Conservation (phyloP, 1,140 invertebrate species). For the Drosophila asahinai region DNA sequence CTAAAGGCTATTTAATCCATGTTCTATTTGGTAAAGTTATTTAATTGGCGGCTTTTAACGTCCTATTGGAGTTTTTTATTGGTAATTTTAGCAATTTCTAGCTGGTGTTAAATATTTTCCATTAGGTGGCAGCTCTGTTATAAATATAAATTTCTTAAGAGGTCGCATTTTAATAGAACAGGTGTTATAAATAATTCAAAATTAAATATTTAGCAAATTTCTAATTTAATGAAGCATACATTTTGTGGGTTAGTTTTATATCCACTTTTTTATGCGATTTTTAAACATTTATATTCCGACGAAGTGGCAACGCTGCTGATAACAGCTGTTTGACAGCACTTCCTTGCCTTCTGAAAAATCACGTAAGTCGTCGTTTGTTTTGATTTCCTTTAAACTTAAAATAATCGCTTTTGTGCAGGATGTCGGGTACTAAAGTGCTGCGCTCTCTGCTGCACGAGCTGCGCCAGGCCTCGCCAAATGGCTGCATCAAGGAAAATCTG, state of each 20-base stretch:
- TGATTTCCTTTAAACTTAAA: slow-evolving; percentile 1
- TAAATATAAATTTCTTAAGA: too few species aligned
- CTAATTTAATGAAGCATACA: background rate
- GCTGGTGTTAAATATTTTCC: background rate
- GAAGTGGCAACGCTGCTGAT: slow-evolving; percentile 6
- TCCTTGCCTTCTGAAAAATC: slow-evolving; percentile 12
- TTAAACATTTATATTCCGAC: background rate
- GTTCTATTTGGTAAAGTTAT: background rate
- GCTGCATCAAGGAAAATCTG: slow-evolving; percentile 83
- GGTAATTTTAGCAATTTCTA: background rate
- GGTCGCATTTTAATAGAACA: too few species aligned
- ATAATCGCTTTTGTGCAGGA: slow-evolving; percentile 26
- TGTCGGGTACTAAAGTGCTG: slow-evolving; percentile 73
- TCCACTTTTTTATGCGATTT: too few species aligned
- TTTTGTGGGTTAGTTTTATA: background rate
- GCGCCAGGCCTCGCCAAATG: slow-evolving; percentile 62
- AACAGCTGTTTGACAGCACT: slow-evolving; percentile 19
- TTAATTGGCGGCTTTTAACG: background rate
- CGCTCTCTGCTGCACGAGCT: slow-evolving; percentile 75
- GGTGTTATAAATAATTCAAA: too few species aligned
- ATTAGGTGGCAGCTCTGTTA: background rate
- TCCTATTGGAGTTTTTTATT: slow-evolving; percentile 7
- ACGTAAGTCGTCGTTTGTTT: slow-evolving; percentile 42
- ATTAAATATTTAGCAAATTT: too few species aligned
- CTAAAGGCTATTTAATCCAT: background rate